Base-by-base conservation (phyloP, 2,888 invertebrate genomes). In the Heteromurus nitidus region DNA sequence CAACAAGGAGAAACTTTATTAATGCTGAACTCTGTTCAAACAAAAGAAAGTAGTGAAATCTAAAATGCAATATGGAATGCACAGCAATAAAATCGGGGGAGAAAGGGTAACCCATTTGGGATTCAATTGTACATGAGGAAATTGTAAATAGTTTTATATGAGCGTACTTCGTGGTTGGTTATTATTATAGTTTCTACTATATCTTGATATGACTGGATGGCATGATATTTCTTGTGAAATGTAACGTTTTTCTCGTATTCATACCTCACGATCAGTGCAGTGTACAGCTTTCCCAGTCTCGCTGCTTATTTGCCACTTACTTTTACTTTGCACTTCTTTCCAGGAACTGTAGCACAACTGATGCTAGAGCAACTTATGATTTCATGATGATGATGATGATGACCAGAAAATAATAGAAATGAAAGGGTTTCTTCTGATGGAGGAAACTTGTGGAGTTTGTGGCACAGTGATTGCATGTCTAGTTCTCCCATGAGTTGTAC, bases 71-170 rank as follows among this genome's bases (percentile, higher is more conserved):
- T n/a, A n/a, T n/a, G n/a, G n/a, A n/a, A n/a, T n/a, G n/a, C n/a
- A n/a, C n/a, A n/a, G n/a, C n/a, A n/a, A n/a, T n/a, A n/a, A n/a
- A n/a, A n/a, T n/a, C n/a, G 36, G 36, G 36, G 13, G 36, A 36
- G 36, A 36, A 36, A 36, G 36, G 64, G 36, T 64, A 36, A 64
- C 13, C 64, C 64, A 24, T 64, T 22, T n/a, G 47, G 42, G 64
- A 64, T 69, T 69, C 69, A 30, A 69, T 69, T 55, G 55, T 20
- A 55, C 36, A 55, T 26, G 53, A 53, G 36, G 55, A 53, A 69
- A 53, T 50, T 53, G 68, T 30, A 69, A 55, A 69, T 55, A 26
- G 36, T 69, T 69, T 69, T 55, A 55, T 55, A 55, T 55, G 53
- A 31, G 36, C 69, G 53, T 69, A 31, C 31, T 55, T 26, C 18